Base-by-base conservation (phyloP, 2,797 vertebrate genomes). In the Eulemur coronatus region DNA sequence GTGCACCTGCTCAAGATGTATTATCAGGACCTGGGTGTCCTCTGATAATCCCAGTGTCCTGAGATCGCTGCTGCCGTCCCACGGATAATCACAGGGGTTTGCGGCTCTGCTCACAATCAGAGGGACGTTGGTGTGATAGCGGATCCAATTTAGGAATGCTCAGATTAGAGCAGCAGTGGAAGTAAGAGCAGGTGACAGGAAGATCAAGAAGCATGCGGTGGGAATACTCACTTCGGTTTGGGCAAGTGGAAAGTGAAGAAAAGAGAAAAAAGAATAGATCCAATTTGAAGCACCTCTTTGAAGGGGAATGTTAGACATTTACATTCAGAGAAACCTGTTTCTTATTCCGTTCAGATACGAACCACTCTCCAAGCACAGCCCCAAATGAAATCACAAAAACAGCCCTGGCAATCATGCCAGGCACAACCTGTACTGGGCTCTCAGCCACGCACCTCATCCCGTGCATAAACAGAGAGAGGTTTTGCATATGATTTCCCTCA, bases 181-280 rank as follows among this genome's bases (percentile, higher is more conserved):
- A 35, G 38, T n/a, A 12, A 1, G 17, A 24, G 2, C 2, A 1
- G 7, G 28, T 2, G 50, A 20, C 11, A 1, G 61, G 43, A 9
- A 17, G 1, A 50, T 30, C 12, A 0, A 12, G 5, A 10, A 14
- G 22, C 12, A 7, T 0, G 3, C 35, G 4, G 0, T 46, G 35
- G 35, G 11, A 72, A 73, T 17, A 24, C 7, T 4, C 8, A n/a
- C 50, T 55, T 70, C 61, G 8, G 0, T 0, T 0, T 9, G 52
- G 43, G 28, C 10, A 15, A 13, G 30, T n/a, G 5, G 1, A 65
- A 41, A 84, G 8, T 5, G 10, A 85, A 72, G n/a, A 15, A 17
- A 20, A 52, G 30, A 2, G 2, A n/a, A 5, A 30, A 4, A 46
- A 18, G 3, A 26, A 26, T 5, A 2, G 30, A 48, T 48, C 9